A percentile compares a stretch with the other conserved stretches of the same genome.
Evolutionary conservation across 2,113 vertebrate species (phyloP).

Genomic region (Coptodon rendalli): DNA sequence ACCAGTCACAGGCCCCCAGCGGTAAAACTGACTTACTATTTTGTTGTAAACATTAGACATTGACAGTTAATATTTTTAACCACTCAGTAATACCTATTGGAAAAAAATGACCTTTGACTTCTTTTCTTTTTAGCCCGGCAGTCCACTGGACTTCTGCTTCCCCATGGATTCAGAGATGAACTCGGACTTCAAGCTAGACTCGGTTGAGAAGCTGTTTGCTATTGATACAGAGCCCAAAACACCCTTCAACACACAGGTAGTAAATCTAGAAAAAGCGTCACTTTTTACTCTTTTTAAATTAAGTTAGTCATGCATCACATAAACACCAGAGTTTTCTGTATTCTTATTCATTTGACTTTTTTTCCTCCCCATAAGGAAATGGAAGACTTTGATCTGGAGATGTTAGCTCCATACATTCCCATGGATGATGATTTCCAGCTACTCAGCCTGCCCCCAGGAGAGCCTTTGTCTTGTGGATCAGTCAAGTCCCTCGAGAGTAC

Average conservation of each 20-base stretch:
- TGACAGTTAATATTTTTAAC: background rate
- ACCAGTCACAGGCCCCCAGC: conserved; percentile 76
- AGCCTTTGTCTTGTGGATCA: conserved; percentile 68
- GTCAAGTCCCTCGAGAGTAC: conserved; percentile 65
- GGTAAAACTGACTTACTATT: conserved; percentile 58
- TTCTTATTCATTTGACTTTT: background rate
- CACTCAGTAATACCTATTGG: background rate
- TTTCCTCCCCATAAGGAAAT: conserved; percentile 38
- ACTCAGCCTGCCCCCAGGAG: conserved; percentile 76
- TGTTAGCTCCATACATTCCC: conserved; percentile 96
- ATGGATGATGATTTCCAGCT: conserved; percentile 99
- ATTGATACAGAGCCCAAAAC: conserved; percentile 91
- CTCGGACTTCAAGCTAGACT: conserved; percentile 90
- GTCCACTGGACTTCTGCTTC: conserved; percentile 83
- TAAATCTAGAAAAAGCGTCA: background rate
- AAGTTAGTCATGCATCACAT: background rate
- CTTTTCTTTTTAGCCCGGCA: conserved; percentile 73
- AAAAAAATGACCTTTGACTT: background rate
- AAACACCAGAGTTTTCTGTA: background rate
- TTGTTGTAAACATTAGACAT: background rate
- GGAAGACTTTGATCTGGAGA: conserved; percentile 89
- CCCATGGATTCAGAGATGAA: conserved; percentile 87
- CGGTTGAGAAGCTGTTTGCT: conserved; percentile 96
- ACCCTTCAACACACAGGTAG: conserved; percentile 87
- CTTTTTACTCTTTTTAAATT: background rate